These are phyloP conservation scores for Chrysoperla carnea DNA, from an alignment of 1,140 invertebrate species.

Conservation along the genomic window DNA sequence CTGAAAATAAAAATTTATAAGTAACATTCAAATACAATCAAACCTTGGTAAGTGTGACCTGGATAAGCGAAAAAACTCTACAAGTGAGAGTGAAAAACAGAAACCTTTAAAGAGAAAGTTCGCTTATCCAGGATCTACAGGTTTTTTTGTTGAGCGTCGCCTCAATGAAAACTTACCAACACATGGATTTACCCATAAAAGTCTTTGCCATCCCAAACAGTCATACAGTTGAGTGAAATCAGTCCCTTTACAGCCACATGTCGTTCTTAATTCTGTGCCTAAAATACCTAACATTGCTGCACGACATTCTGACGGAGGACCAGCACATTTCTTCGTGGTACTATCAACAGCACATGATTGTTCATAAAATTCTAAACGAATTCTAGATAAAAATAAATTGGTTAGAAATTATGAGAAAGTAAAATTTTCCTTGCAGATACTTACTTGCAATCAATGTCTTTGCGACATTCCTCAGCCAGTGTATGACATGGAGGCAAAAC, in stretches of 20 bases:
- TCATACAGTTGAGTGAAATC: slow-evolving; percentile 68
- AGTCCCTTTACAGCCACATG: slow-evolving; percentile 68
- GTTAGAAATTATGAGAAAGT: background rate
- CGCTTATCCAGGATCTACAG: background rate
- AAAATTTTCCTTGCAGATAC: background rate
- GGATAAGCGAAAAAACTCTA: too few species aligned
- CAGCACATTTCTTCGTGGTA: slow-evolving; percentile 76
- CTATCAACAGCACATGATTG: slow-evolving; percentile 80
- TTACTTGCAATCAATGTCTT: slow-evolving; percentile 54
- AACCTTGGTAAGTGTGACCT: too few species aligned
- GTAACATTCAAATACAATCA: background rate
- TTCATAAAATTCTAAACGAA: slow-evolving; percentile 68
- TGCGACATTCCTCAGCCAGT: slow-evolving; percentile 58
- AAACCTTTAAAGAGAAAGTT: background rate
- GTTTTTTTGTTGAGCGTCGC: background rate
- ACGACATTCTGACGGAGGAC: slow-evolving; percentile 57
- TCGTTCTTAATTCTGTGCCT: slow-evolving; percentile 64
- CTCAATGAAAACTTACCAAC: slow-evolving; percentile 48
- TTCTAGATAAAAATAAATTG: slow-evolving; percentile 26
- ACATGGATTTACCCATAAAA: slow-evolving; percentile 84
- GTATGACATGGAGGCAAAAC: slow-evolving; percentile 63
- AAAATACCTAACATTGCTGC: slow-evolving; percentile 68
- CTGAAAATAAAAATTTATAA: slow-evolving; percentile 28
- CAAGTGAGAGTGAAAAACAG: background rate
- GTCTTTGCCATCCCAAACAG: slow-evolving; percentile 72